Evolutionary conservation across 1,140 invertebrate genomes (phyloP).

Genomic region (Ganaspis sp.): DNA sequence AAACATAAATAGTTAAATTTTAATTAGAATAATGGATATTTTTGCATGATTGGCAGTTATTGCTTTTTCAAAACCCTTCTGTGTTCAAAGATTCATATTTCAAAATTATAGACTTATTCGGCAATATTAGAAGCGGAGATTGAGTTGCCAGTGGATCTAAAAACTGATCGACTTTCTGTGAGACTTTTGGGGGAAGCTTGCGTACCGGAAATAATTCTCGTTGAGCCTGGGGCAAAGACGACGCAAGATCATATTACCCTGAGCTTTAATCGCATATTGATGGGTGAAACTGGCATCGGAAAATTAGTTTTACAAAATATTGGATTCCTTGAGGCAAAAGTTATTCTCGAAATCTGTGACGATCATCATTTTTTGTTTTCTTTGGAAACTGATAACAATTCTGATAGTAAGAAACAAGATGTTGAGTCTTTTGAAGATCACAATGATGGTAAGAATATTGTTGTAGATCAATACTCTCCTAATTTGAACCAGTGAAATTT

Average conservation of each 20-base stretch:
- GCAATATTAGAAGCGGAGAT: constrained; percentile 50
- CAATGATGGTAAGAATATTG: constrained; percentile 3
- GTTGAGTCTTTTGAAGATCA: constrained; percentile 33
- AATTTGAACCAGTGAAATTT: too few species aligned
- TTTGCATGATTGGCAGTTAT: constrained; percentile 17
- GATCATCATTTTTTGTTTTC: constrained; percentile 36
- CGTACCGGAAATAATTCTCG: constrained; percentile 62
- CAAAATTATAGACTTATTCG: constrained; percentile 50
- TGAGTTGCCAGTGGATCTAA: constrained; percentile 49
- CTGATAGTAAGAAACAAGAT: neutral
- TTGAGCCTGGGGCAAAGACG: constrained; percentile 47
- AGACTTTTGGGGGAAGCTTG: constrained; percentile 63
- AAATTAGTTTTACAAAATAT: constrained; percentile 57
- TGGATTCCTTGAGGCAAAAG: constrained; percentile 55
- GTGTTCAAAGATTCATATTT: neutral
- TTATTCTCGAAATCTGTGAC: constrained; percentile 54
- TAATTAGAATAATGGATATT: too few species aligned
- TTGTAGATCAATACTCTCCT: too few species aligned
- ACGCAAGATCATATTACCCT: constrained; percentile 36
- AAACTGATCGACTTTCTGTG: constrained; percentile 45
- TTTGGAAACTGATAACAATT: neutral
- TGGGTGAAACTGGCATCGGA: constrained; percentile 44
- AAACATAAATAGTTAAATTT: too few species aligned
- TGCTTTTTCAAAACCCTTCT: too few species aligned
- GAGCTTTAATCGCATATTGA: constrained; percentile 55